A percentile compares a stretch with the other conserved stretches of the same genome.
Conservation (phyloP, 2,113 vertebrate genomes). For the Oxygymnocypris stewartii region DNA sequence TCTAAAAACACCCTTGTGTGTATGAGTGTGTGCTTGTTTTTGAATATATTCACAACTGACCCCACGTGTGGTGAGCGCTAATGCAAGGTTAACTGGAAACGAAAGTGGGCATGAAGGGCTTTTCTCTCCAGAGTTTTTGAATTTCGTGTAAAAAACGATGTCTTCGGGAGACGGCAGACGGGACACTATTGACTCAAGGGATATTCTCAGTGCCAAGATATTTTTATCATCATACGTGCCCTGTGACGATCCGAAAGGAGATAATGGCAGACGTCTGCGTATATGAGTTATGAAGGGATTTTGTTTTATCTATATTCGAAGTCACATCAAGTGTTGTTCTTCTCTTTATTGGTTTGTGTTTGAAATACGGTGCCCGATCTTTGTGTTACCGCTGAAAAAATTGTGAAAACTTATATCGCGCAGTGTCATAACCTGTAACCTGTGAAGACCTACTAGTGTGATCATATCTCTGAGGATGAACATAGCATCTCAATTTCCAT, state of each 20-base stretch:
- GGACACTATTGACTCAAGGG: conserved; percentile 56
- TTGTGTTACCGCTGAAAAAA: conserved; percentile 13
- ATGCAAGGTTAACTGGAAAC: conserved; percentile 68
- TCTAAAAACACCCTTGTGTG: conserved; percentile 1
- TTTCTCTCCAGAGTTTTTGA: background rate
- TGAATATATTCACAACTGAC: background rate
- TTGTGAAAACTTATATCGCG: background rate
- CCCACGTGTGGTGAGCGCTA: conserved; percentile 1
- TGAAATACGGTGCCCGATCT: conserved; percentile 34
- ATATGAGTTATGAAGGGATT: conserved; percentile 59
- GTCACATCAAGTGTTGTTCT: conserved; percentile 5
- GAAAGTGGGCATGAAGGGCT: conserved; percentile 59
- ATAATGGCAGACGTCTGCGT: conserved; percentile 62
- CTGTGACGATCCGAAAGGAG: background rate
- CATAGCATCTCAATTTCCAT: background rate
- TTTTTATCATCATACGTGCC: conserved; percentile 54
- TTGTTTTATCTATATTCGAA: conserved; percentile 39
- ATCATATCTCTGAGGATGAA: background rate
- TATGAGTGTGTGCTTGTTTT: background rate
- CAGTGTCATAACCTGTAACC: conserved; percentile 28
- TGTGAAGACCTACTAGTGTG: conserved; percentile 18
- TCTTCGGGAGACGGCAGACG: conserved; percentile 39
- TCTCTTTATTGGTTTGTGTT: conserved; percentile 26
- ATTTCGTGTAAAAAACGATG: conserved; percentile 22
- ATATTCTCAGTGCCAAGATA: conserved; percentile 66